Base-by-base conservation (phyloP, 2,797 vertebrate species). In the Sandelia bainsii region DNA sequence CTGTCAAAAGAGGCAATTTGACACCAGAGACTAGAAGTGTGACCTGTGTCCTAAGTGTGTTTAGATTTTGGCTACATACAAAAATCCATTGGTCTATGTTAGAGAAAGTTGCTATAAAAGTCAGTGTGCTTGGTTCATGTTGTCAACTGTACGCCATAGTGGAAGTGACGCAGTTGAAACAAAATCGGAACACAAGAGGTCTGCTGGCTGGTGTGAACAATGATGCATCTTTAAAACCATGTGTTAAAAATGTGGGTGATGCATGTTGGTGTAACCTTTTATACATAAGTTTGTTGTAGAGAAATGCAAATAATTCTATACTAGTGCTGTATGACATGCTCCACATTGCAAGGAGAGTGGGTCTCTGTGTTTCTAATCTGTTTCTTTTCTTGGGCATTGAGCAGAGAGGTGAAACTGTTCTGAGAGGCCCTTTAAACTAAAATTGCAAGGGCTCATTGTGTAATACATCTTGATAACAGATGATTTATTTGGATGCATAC, bases 401-500 rank as follows among this genome's bases (percentile, higher is more conserved):
- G 71, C 62, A 51, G 59, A 68, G 50, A 80, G 69, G 54, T 69
- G 77, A 81, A 86, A 77, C 57, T 49, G 66, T 76, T 85, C 44
- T 42, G 69, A 75, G 56, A 80, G 77, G 65, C 45, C 52, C 64
- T 74, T 72, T 72, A 79, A 82, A 73, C 79, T 60, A 40, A 51
- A 34, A 79, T 77, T 78, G 57, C 66, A 50, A 62, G 68, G 57
- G 60, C 75, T 77, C 75, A 51, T 74, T 86, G 71, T 91, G 65
- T 75, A 87, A 76, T 68, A 75, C 84, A 62, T 65, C 67, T 62
- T 3, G 91, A 94, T 93, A 92, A 91, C 86, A 82, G 81, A 90
- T 93, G 85, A 93, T 93, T 93, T 93, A 93, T 94, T 90, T 84
- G 82, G 63, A 79, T 78, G 81, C 84, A 82, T 83, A 46, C 45